phyloP scores from a whole-genome alignment of 1,140 invertebrate species.

The Pararge aegeria region DNA sequence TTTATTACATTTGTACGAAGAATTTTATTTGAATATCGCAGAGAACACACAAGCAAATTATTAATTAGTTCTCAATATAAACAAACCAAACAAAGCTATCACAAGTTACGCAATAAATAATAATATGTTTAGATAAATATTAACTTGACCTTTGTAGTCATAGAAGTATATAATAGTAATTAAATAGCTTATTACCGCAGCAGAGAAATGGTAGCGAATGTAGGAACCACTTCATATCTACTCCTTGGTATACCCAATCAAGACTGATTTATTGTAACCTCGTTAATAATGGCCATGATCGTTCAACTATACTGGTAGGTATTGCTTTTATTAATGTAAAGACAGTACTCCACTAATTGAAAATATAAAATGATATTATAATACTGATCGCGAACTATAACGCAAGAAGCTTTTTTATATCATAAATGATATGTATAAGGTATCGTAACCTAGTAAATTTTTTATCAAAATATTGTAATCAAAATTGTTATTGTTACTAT shows the following conservation, averaged over 20 bases:
- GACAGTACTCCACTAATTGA: not conserved
- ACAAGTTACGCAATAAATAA: constrained; percentile 1
- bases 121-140: not conserved
- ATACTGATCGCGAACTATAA: too few species aligned
- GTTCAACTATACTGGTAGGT: not conserved
- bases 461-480: too few species aligned
- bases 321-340: not conserved
- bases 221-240: constrained; percentile 39
- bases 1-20: too few species aligned
- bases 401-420: too few species aligned
- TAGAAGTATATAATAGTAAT: not conserved
- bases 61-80: too few species aligned
- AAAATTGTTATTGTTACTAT: too few species aligned
- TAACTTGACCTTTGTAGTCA: not conserved
- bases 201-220: constrained; percentile 31
- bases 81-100: too few species aligned
- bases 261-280: constrained; percentile 51
- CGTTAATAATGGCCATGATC: constrained; percentile 41
- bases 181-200: constrained; percentile 30
- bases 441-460: too few species aligned
- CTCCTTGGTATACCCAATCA: constrained; percentile 37
- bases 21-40: too few species aligned
- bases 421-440: too few species aligned
- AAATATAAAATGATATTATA: not conserved
- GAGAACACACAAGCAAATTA: too few species aligned